These are phyloP conservation scores for Drosophila flavopinicola DNA, from an alignment of 2,888 invertebrate species.

Conservation along the genomic window DNA sequence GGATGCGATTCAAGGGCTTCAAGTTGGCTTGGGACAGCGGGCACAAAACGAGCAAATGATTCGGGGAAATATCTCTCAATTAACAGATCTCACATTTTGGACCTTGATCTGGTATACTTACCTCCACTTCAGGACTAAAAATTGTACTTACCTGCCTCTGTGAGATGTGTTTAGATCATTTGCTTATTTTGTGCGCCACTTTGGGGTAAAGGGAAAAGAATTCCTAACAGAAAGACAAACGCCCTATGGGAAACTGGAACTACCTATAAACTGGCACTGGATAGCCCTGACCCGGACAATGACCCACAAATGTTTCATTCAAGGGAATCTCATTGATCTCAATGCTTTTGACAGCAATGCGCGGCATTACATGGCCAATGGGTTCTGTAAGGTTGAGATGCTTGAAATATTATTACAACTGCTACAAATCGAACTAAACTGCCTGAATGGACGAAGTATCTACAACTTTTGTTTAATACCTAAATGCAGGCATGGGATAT, in stretches of 20 bases:
- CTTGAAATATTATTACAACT: neutral
- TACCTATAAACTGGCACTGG: slow-evolving; percentile 89
- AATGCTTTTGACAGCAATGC: slow-evolving; percentile 81
- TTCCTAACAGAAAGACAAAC: slow-evolving; percentile 30
- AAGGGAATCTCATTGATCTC: slow-evolving; percentile 79
- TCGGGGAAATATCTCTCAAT: neutral
- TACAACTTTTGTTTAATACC: slow-evolving; percentile 85
- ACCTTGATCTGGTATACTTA: slow-evolving; percentile 36
- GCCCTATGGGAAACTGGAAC: slow-evolving; percentile 26
- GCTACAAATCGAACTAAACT: slow-evolving; percentile 14
- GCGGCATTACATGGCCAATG: slow-evolving; percentile 82
- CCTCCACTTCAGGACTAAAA: neutral
- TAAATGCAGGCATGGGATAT: slow-evolving; percentile 90
- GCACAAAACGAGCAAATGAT: slow-evolving; percentile 58
- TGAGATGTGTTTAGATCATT: slow-evolving; percentile 17
- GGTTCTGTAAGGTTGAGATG: slow-evolving; percentile 73
- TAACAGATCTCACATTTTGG: neutral
- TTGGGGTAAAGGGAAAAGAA: slow-evolving; percentile 3
- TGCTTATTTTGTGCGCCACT: slow-evolving; percentile 57
- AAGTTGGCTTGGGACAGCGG: slow-evolving; percentile 29
- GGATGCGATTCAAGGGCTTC: neutral
- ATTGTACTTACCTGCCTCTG: slow-evolving; percentile 49
- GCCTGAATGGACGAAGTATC: slow-evolving; percentile 38
- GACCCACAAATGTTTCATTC: slow-evolving; percentile 69
- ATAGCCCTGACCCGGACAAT: slow-evolving; percentile 89